Evolutionary conservation across 2,113 vertebrate species (phyloP), one percentile per base, ranked within the genome.

Genomic region (Cnemophilus loriae): DNA sequence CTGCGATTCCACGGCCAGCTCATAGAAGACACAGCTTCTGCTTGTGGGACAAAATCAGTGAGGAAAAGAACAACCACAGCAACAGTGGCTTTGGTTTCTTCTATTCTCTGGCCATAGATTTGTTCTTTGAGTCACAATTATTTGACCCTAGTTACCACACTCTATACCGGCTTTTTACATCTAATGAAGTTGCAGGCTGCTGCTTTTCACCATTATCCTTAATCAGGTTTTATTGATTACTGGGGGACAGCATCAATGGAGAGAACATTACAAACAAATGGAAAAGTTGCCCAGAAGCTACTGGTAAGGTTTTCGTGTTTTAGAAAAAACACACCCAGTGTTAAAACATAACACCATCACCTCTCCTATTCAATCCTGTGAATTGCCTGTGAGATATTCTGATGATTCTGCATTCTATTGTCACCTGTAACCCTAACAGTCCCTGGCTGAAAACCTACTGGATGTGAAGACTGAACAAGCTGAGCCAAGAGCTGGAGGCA

Each of bases 211-310:
- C 67, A n/a, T 71, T 89, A 75, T 52, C 47, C 69, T 81, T 92
- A 89, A 92, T 96, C 80, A 84, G 87, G 47, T 89, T 92, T 68
- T 91, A 95, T 87, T 87, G 91, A 96, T 94, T 74, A n/a, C 42
- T 70, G 19, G n/a, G 65, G 73, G 2, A 16, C 39, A 82, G 73
- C 73, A 49, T 89, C 91, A 78, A n/a, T 56, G 52, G 52, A 64
- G 65, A 89, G 42, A 81, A 82, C 69, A 60, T 89, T 42, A 71
- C 35, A 82, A 89, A 81, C 60, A 92, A 94, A 95, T 82, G 69
- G 76, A 90, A 93, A 92, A 95, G 60, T 86, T 96, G 80, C 84
- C 94, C 84, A 71, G 89, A 75, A 92, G 89, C 71, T 47, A 59
- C 70, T 37, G 63, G 37, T 19, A 78, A 75, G 49, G 61, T 46